Evolutionary conservation across 1,140 invertebrate species (phyloP), one percentile per base, ranked within the genome.

Genomic region (Chironomus tepperi): DNA sequence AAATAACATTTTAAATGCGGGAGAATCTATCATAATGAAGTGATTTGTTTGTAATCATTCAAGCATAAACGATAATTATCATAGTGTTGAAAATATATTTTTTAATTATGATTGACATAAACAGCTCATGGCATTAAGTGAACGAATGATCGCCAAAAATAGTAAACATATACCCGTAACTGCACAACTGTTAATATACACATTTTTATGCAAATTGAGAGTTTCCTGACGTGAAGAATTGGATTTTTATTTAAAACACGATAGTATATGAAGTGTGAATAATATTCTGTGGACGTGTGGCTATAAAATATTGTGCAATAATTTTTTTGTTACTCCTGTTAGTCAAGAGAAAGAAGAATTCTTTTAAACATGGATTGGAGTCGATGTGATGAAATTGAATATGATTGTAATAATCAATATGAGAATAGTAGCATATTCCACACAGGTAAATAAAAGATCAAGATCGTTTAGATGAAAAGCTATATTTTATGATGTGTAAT

Each of bases 351-450:
- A 57, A 57, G n/a, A 57, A 57, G 47, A 57, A 57, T 15, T 57
- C 15, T n/a, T 15, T n/a, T 12, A 57, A 57, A 57, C 9, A 70
- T 70, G 65, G 65, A 70, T 70, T 70, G 65, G 65, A 70, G 19
- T 70, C 65, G 65, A 70, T 70, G 65, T 16, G 65, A 70, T 21
- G 65, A 70, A 2, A 70, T 70, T 70, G 65, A 70, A 70, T 70
- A 70, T 70, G 65, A 70, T 19, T 16, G 18, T 57, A 57, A 12
- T 12, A 57, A 57, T 70, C 65, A 21, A 70, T 70, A 70, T 70
- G 65, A 70, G 19, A 70, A 70, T 16, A 70, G 19, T 19, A 70
- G 19, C 65, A 70, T 19, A 18, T 19, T 70, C 10, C 65, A 70
- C 8, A 18, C 65, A 70, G 65, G 65, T 70, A 70, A 70, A 19